Conservation (phyloP, 2,797 vertebrate species). For the Forpus xanthops region DNA sequence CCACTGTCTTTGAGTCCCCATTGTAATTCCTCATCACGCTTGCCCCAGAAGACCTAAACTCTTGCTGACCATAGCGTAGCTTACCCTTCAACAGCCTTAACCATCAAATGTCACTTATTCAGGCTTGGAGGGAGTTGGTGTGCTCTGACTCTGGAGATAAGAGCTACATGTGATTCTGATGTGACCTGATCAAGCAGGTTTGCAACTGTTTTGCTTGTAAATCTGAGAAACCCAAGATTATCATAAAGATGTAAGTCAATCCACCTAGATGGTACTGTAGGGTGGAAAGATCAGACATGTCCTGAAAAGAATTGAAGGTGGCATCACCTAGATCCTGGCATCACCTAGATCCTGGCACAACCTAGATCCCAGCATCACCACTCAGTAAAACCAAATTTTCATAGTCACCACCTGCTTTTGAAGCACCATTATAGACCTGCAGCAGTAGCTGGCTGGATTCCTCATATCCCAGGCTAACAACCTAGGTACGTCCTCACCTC, state of each 20-base stretch:
- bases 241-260: neutral
- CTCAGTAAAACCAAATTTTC: neutral
- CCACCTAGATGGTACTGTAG: neutral
- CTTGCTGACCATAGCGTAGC: neutral
- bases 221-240: neutral
- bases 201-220: neutral
- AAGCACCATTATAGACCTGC: neutral
- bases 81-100: neutral
- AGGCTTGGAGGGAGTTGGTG: neutral
- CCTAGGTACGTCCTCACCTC: neutral
- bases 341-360: too few species aligned
- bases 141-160: neutral
- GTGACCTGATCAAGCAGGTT: neutral
- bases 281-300: neutral
- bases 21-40: neutral
- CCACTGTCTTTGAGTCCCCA: neutral
- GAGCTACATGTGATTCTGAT: neutral
- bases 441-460: neutral
- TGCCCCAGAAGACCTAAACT: neutral
- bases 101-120: neutral
- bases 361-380: neutral
- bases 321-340: neutral
- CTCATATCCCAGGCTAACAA: neutral
- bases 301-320: neutral
- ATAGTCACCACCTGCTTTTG: neutral